Evolutionary conservation across 2,888 invertebrate genomes (phyloP), one percentile per base, ranked within the genome.

Genomic region (Acleris sparsana): DNA sequence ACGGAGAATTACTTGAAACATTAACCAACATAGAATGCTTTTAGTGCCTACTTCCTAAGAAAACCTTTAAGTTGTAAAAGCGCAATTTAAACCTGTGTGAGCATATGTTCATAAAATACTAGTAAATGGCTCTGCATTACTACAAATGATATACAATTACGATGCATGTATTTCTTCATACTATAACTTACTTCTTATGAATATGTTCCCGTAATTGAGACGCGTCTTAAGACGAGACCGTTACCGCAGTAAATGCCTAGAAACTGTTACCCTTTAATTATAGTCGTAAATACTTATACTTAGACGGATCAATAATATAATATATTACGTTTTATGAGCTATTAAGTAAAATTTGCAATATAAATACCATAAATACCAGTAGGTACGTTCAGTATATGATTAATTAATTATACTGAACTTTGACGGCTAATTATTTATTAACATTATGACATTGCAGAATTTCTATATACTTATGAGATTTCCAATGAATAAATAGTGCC

Each of bases 101-200:
- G 25, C 25, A 25, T 43, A 43, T n/a, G n/a, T 0, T 1, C 46
- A 17, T 46, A 16, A 17, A 46, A n/a, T 5, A 46, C 6, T n/a
- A n/a, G 53, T 18, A 39, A 53, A 18, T 33, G 39, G 53, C 43
- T 49, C 1, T 49, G 49, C 39, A 22, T 43, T 60, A 56, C 43
- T 48, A 16, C 49, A 11, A 58, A 63, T 53, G 58, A 53, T 57
- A 57, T 52, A 52, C 44, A 63, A 58, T 63, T 43, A 58, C 53
- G 43, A 57, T 53, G 46, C 58, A 53, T 29, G 57, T 53, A 63
- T 58, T 64, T 64, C 53, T 53, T 64, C 16, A 46, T 53, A 53
- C 59, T 48, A 48, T 22, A 52, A 29, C 13, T 57, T 52, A 43
- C 48, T 64, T 63, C 22, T 59, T 59, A 51, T 58, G 43, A 63